Evolutionary conservation across 2,888 invertebrate genomes (phyloP).

Genomic region (Alviniconcha strummeri): DNA sequence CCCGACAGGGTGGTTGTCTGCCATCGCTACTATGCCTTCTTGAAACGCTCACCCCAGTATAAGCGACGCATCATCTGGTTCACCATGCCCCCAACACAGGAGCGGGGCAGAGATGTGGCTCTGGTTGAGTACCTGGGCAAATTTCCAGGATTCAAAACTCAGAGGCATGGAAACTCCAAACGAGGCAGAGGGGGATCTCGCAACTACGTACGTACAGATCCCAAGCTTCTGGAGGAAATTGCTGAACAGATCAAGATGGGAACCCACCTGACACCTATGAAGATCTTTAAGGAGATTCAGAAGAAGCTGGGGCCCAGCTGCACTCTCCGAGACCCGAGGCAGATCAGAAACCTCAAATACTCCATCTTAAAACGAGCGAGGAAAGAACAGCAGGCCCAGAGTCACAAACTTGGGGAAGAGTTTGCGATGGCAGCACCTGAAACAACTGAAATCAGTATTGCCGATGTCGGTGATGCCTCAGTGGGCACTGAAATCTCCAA

Average conservation of each 20-base stretch:
- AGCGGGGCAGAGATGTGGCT: slow-evolving; percentile 24
- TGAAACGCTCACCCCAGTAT: slow-evolving; percentile 18
- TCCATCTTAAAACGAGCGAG: neutral
- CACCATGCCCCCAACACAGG: neutral
- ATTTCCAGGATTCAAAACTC: slow-evolving; percentile 13
- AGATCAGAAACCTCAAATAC: slow-evolving; percentile 34
- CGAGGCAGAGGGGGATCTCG: slow-evolving; percentile 14
- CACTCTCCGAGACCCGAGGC: slow-evolving; percentile 26
- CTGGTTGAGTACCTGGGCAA: slow-evolving; percentile 28
- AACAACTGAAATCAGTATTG: neutral
- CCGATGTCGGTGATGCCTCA: neutral
- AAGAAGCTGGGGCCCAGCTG: slow-evolving; percentile 11
- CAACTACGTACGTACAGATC: slow-evolving; percentile 28
- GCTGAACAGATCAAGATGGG: slow-evolving; percentile 16
- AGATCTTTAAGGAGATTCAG: slow-evolving; percentile 21
- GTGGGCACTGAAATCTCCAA: neutral
- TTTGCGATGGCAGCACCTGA: neutral
- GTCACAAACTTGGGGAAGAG: neutral
- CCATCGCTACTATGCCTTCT: slow-evolving; percentile 28
- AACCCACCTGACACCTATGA: slow-evolving; percentile 15
- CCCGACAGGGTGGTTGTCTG: slow-evolving; percentile 23
- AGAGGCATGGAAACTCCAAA: slow-evolving; percentile 20
- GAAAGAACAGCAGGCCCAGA: slow-evolving; percentile 1
- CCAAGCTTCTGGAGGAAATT: slow-evolving; percentile 29
- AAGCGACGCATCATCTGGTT: slow-evolving; percentile 31